Evolutionary conservation across 2,113 vertebrate species (phyloP).

Genomic region (Litocranius walleri): DNA sequence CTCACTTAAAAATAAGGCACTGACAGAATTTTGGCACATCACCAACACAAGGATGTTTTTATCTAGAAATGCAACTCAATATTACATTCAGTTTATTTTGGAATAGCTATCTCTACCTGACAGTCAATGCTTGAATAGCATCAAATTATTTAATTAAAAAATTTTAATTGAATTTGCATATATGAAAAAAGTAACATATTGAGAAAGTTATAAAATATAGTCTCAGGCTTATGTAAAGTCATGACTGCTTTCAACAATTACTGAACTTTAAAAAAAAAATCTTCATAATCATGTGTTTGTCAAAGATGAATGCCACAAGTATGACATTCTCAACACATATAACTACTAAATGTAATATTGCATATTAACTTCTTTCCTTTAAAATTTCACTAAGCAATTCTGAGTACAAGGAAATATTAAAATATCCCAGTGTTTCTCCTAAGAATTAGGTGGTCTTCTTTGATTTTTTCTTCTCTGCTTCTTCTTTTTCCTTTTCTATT

Average conservation of each 20-base stretch:
- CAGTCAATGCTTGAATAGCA: not conserved
- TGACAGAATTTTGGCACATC: not conserved
- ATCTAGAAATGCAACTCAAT: not conserved
- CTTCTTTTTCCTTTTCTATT: slow-evolving; percentile 85
- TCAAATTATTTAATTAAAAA: not conserved
- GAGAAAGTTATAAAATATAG: not conserved
- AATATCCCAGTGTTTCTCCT: not conserved
- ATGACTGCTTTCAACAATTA: slow-evolving; percentile 7
- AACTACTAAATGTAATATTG: not conserved
- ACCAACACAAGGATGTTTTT: not conserved
- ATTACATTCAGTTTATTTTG: slow-evolving; percentile 4
- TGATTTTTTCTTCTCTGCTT: slow-evolving; percentile 86
- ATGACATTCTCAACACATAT: not conserved
- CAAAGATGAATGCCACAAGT: not conserved
- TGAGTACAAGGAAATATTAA: not conserved
- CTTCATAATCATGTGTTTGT: not conserved
- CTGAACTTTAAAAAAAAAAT: not conserved
- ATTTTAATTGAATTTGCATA: not conserved
- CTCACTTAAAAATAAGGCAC: not conserved
- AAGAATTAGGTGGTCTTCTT: slow-evolving; percentile 76
- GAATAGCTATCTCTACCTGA: not conserved
- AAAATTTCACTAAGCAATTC: slow-evolving; percentile 36
- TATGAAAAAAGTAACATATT: slow-evolving; percentile 9
- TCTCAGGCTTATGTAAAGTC: not conserved
- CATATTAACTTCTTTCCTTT: not conserved